Conservation (phyloP, 2,888 invertebrate genomes). For the Cheilosia scutellata region DNA sequence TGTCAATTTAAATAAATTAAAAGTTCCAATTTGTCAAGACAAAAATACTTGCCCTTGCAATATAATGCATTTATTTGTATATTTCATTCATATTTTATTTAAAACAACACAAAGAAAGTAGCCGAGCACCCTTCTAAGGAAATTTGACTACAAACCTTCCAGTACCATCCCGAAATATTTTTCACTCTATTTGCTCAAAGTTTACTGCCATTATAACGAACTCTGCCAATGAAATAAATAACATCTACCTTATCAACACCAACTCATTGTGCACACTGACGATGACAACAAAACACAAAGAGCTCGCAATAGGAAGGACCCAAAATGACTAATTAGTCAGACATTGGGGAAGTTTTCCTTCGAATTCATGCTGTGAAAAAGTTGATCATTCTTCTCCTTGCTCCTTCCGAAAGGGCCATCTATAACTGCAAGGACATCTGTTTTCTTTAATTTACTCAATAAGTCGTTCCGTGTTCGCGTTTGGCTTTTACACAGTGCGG, state of each 20-base stretch:
- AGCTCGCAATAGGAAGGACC: conserved; percentile 43
- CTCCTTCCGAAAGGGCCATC: conserved; percentile 23
- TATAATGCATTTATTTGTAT: too few relatives aligned
- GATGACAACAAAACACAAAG: conserved; percentile 46
- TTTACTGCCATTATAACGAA: neutral
- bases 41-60: too few relatives aligned
- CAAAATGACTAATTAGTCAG: conserved; percentile 71
- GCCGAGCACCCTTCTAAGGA: neutral
- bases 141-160: neutral
- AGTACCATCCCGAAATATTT: neutral
- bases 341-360: conserved; percentile 44
- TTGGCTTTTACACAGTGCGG: conserved; percentile 10
- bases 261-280: conserved; percentile 11
- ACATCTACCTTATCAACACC: neutral
- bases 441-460: conserved; percentile 72
- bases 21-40: too few relatives aligned
- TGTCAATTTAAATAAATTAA: too few relatives aligned
- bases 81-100: neutral
- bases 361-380: conserved; percentile 26
- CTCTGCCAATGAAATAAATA: neutral
- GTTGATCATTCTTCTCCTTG: conserved; percentile 9
- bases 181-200: neutral
- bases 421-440: conserved; percentile 66
- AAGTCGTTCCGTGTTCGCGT: conserved; percentile 51
- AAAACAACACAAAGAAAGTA: neutral